Percentiles rank a stretch among this genome's conserved stretches.
Evolutionary conservation across 2,888 invertebrate species (phyloP).

Genomic region (Zygothrica quintamaculata): DNA sequence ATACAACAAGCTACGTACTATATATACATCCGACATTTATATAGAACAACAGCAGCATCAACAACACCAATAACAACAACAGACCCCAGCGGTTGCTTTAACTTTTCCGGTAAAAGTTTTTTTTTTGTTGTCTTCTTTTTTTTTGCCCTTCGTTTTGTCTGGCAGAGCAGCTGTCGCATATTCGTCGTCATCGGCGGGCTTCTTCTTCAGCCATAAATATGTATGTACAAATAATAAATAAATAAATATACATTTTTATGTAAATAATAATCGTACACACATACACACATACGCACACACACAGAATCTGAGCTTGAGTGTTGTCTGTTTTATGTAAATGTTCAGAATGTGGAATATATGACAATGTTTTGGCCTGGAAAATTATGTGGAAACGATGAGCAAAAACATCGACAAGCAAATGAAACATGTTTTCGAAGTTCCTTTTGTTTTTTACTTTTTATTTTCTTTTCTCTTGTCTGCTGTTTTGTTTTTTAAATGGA

Average conservation of each 20-base stretch:
- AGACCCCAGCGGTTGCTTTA: constrained; percentile 38
- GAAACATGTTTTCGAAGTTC: constrained; percentile 37
- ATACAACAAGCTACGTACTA: constrained; percentile 15
- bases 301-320: constrained; percentile 14
- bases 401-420: constrained; percentile 51
- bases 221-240: constrained; percentile 67
- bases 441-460: constrained; percentile 3
- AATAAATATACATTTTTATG: constrained; percentile 70
- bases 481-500: constrained; percentile 15
- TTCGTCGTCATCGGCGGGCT: constrained; percentile 49
- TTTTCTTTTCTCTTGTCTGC: background rate
- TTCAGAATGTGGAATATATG: constrained; percentile 40
- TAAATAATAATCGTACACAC: constrained; percentile 48
- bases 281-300: constrained; percentile 7
- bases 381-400: constrained; percentile 79
- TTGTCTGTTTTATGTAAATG: constrained; percentile 54
- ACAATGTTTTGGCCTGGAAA: constrained; percentile 59
- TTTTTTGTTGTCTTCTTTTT: constrained; percentile 19
- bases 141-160: constrained; percentile 50
- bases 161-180: constrained; percentile 71
- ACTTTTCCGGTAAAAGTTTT: constrained; percentile 61
- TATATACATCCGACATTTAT: constrained; percentile 41
- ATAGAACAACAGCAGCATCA: constrained; percentile 31
- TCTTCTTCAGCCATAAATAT: constrained; percentile 59
- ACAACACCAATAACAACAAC: constrained; percentile 25